Conservation (phyloP, 1,140 invertebrate genomes). For the Dendroctonus ponderosae region DNA sequence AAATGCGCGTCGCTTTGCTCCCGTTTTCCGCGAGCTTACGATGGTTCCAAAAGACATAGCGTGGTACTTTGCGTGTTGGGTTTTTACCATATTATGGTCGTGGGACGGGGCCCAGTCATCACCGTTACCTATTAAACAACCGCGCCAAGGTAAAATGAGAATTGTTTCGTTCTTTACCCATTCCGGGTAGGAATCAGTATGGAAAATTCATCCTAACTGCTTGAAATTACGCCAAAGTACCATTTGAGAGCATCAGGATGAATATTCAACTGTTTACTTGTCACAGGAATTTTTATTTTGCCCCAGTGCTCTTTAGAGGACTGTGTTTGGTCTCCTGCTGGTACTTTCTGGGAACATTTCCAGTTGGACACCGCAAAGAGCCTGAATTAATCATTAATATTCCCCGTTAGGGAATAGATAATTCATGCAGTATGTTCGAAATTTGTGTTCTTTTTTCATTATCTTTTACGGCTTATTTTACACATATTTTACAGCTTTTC, state of each 20-base stretch:
- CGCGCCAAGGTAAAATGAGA: constrained; percentile 12
- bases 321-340: neutral
- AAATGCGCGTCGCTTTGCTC: constrained; percentile 13
- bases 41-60: constrained; percentile 14
- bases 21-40: constrained; percentile 5
- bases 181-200: neutral
- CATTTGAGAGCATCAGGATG: neutral
- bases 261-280: neutral
- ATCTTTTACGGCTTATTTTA: constrained; percentile 15
- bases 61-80: constrained; percentile 8
- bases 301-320: neutral
- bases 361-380: neutral
- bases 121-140: constrained; percentile 29
- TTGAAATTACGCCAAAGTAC: too few species aligned
- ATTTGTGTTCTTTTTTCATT: constrained; percentile 12
- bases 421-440: constrained; percentile 1
- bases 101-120: constrained; percentile 24
- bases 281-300: neutral
- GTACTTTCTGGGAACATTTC: neutral
- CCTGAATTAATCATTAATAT: neutral
- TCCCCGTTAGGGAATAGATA: neutral
- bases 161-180: neutral
- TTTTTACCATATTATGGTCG: constrained; percentile 22
- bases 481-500: constrained; percentile 12
- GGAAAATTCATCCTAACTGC: too few species aligned